Conservation (phyloP, 2,113 vertebrate species). For the Anolis carolinensis region DNA sequence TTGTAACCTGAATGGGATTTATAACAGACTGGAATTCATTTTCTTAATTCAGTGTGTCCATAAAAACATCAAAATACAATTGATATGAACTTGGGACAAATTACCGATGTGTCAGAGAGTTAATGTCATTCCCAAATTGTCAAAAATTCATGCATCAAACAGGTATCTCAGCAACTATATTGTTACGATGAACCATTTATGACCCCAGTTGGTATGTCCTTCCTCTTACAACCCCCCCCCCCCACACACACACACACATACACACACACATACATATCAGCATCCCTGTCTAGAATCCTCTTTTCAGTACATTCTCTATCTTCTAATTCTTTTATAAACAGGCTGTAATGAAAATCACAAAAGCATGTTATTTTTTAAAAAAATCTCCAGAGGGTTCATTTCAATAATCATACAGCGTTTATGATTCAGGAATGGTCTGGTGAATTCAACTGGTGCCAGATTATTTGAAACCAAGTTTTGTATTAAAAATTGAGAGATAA, state of each 20-base stretch:
- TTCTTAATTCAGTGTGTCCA: not conserved
- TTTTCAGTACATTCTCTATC: conserved; percentile 2
- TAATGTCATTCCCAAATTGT: conserved; percentile 15
- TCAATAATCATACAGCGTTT: not conserved
- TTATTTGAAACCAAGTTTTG: not conserved
- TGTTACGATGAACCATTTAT: conserved; percentile 40
- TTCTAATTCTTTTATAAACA: not conserved
- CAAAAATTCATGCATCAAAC: conserved; percentile 8
- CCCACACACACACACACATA: no score
- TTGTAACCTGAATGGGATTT: not conserved
- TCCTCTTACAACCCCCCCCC: no score
- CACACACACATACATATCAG: no score
- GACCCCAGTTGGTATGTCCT: conserved; percentile 9
- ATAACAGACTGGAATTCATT: not conserved
- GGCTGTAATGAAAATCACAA: not conserved
- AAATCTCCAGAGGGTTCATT: not conserved
- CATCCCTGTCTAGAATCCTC: not conserved
- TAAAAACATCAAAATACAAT: rapidly evolving
- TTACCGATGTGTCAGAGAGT: conserved; percentile 18
- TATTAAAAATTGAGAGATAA: not conserved
- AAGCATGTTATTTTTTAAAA: not conserved
- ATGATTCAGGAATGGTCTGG: not conserved
- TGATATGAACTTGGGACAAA: conserved; percentile 21
- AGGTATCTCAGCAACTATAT: not conserved
- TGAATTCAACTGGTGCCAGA: no score